These are phyloP conservation scores for Zaprionus gabonicus DNA, from an alignment of 1,140 invertebrate genomes.

Conservation along the genomic window DNA sequence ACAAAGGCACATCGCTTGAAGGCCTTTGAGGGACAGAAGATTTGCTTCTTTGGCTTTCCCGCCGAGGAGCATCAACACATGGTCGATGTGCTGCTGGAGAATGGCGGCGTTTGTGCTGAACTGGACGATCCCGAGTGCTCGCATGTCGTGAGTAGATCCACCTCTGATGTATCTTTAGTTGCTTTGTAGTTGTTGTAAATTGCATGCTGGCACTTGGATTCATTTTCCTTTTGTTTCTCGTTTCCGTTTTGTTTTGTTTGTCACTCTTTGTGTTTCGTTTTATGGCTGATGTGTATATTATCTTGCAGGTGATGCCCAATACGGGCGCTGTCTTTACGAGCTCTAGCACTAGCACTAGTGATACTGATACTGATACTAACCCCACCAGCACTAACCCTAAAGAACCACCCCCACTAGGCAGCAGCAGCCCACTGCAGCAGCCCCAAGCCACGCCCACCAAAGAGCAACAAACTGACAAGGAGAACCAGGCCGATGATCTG, in stretches of 20 bases:
- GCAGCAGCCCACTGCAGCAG: slow-evolving; percentile 14
- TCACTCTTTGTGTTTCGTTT: slow-evolving; percentile 11
- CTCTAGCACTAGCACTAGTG: slow-evolving; percentile 62
- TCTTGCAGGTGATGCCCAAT: slow-evolving; percentile 84
- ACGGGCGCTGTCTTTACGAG: slow-evolving; percentile 80
- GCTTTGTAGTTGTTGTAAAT: slow-evolving; percentile 8
- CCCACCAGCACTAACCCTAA: slow-evolving; percentile 50
- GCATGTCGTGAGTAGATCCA: slow-evolving; percentile 92
- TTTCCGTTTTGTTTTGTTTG: slow-evolving; percentile 40
- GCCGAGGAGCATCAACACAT: slow-evolving; percentile 95
- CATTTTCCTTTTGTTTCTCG: slow-evolving; percentile 27
- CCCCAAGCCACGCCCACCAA: slow-evolving; percentile 14
- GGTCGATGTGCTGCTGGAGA: slow-evolving; percentile 93
- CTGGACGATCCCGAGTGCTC: slow-evolving; percentile 93
- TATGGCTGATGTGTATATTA: slow-evolving; percentile 53
- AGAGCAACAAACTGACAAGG: slow-evolving; percentile 31
- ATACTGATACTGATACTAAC: slow-evolving; percentile 57
- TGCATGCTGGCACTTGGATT: slow-evolving; percentile 56
- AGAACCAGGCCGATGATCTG: slow-evolving; percentile 47
- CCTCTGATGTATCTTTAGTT: background rate
- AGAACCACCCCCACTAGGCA: slow-evolving; percentile 29
- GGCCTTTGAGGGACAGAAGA: slow-evolving; percentile 93
- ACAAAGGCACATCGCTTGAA: slow-evolving; percentile 91
- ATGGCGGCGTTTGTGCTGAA: slow-evolving; percentile 91
- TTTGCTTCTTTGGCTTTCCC: slow-evolving; percentile 95